Percentiles rank a stretch among this genome's conserved stretches.
These are phyloP conservation scores for Cavia aperea DNA, from an alignment of 2,113 vertebrate genomes.

Conservation along the genomic window DNA sequence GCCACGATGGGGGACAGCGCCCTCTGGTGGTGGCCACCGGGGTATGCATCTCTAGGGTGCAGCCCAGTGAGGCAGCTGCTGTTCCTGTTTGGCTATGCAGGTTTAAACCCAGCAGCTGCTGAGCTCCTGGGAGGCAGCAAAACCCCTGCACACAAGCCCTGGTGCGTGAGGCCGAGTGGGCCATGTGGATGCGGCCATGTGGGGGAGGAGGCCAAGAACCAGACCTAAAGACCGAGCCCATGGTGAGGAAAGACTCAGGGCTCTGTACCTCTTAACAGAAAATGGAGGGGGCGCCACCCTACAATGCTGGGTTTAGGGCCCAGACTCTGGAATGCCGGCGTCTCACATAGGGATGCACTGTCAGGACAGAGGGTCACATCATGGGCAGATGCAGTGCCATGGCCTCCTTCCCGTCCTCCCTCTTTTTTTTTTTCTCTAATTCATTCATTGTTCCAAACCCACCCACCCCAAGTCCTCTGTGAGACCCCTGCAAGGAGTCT, in stretches of 20 bases:
- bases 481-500: neutral
- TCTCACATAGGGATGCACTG: too few relatives aligned
- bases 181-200: neutral
- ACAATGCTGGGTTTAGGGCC: too few relatives aligned
- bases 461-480: neutral
- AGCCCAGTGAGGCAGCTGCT: neutral
- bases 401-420: too few relatives aligned
- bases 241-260: too few relatives aligned
- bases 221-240: neutral
- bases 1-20: neutral
- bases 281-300: too few relatives aligned
- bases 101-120: neutral
- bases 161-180: too few relatives aligned
- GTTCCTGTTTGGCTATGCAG: too few relatives aligned
- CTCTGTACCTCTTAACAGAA: too few relatives aligned
- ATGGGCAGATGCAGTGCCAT: neutral
- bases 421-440: too few relatives aligned
- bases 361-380: neutral
- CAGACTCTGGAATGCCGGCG: too few relatives aligned
- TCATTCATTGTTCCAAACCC: neutral
- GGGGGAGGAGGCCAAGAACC: neutral
- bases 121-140: neutral
- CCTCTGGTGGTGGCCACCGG: neutral
- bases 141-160: neutral
- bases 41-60: neutral